Percentiles rank a stretch among this genome's conserved stretches.
Evolutionary conservation across 2,797 vertebrate genomes (phyloP).

Genomic region (Tinamus major): DNA sequence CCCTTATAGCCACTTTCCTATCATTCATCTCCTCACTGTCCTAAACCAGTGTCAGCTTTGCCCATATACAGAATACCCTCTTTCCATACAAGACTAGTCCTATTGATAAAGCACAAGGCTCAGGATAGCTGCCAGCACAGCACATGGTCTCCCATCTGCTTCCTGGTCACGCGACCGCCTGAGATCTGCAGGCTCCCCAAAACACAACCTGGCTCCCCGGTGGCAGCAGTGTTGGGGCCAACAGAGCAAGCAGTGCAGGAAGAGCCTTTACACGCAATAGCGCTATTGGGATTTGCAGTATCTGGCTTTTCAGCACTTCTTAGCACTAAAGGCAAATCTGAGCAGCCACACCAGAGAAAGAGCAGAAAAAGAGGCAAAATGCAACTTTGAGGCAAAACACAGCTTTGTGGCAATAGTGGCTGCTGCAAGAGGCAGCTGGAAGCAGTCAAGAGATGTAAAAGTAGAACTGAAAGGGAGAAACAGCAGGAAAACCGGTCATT

Average conservation of each 20-base stretch:
- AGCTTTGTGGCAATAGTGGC: not conserved
- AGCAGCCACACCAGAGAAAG: not conserved
- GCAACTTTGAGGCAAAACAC: not conserved
- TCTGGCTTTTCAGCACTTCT: not conserved
- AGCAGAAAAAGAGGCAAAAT: not conserved
- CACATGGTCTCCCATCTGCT: not conserved
- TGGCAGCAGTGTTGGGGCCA: not conserved
- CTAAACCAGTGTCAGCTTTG: not conserved
- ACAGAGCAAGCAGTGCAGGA: rapidly evolving
- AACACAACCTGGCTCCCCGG: not conserved
- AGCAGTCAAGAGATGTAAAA: not conserved
- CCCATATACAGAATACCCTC: not conserved
- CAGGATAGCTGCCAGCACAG: not conserved
- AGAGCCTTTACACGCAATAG: rapidly evolving
- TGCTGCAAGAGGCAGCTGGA: not conserved
- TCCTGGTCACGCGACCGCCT: not conserved
- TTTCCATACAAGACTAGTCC: constrained; percentile 24
- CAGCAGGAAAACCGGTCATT: not conserved
- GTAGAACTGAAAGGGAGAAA: not conserved
- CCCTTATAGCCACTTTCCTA: not conserved
- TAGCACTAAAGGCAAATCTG: not conserved
- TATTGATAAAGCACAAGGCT: constrained; percentile 5
- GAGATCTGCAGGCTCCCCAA: not conserved
- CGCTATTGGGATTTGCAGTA: rapidly evolving
- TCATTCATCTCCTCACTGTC: not conserved